Evolutionary conservation across 2,113 vertebrate genomes (phyloP).

Genomic region (rabbit (Oryctolagus cuniculus)): mOryCun1.1 NC_091433.1:63137501-63138000

Average conservation of each 20-base stretch:
- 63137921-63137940: neutral
- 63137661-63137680: neutral
- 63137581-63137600: neutral
- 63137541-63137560: neutral
- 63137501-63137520: neutral
- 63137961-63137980: neutral
- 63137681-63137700: neutral
- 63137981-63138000: neutral
- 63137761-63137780: neutral
- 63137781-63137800: neutral
- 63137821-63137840: neutral
- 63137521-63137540: neutral
- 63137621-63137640: neutral
- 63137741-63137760: neutral
- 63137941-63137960: neutral
- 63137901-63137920: neutral
- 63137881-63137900: neutral
- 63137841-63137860: slow-evolving; percentile 24
- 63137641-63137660: neutral
- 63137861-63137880: neutral
- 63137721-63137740: neutral
- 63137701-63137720: no score
- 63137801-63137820: neutral
- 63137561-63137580: neutral
- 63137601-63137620: neutral